Percentiles rank a stretch among this genome's conserved stretches.
These are phyloP conservation scores for Hafferia zeledoni DNA, from an alignment of 2,797 vertebrate genomes.

Conservation along the genomic window DNA sequence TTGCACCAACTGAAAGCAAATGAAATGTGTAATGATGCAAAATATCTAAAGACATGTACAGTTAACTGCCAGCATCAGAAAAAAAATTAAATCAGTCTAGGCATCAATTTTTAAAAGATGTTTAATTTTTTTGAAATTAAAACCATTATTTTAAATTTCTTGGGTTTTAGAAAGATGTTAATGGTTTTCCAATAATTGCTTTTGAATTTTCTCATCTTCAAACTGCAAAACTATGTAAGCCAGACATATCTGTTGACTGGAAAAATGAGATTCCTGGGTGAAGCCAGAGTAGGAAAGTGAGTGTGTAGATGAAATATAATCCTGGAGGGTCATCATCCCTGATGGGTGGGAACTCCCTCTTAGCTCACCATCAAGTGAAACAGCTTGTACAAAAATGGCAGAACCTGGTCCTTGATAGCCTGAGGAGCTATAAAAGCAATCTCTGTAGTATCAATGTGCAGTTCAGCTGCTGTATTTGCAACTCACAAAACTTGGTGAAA, in stretches of 20 bases:
- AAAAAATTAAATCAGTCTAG: neutral
- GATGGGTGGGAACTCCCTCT: rapidly evolving
- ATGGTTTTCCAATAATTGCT: neutral
- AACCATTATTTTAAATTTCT: neutral
- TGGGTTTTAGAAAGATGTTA: neutral
- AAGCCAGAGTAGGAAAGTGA: neutral
- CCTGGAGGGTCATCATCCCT: neutral
- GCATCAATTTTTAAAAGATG: neutral
- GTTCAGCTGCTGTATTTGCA: neutral
- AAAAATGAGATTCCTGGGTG: neutral
- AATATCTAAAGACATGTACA: neutral
- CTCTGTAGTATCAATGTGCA: neutral
- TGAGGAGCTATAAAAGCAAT: neutral
- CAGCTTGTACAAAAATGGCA: neutral
- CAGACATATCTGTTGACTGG: neutral
- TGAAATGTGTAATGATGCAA: neutral
- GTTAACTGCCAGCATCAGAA: neutral
- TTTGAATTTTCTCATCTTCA: neutral
- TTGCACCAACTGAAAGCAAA: neutral
- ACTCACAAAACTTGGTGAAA: neutral
- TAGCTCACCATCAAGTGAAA: neutral
- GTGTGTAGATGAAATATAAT: neutral
- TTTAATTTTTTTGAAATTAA: rapidly evolving
- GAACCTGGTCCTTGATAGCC: neutral
- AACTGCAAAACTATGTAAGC: neutral